Evolutionary conservation across 2,888 invertebrate genomes (phyloP).

Genomic region (Fabriciana adippe): DNA sequence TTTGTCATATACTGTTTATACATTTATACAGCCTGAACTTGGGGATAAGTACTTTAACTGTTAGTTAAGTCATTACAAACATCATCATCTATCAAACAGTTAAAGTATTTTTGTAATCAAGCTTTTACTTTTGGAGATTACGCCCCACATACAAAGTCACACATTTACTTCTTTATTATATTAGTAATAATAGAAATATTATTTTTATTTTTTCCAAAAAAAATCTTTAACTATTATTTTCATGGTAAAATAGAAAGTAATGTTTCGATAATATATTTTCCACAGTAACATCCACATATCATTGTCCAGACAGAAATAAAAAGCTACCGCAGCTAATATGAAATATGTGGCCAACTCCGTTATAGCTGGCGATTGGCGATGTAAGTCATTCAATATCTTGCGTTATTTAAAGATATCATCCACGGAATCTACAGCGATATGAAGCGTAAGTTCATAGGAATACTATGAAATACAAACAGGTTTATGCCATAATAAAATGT

Average conservation of each 20-base stretch:
- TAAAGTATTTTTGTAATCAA: too few relatives aligned
- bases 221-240: background rate
- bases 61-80: too few relatives aligned
- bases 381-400: constrained; percentile 54
- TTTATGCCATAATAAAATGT: background rate
- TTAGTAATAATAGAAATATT: background rate
- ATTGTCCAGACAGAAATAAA: constrained; percentile 69
- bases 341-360: constrained; percentile 65
- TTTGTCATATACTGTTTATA: too few relatives aligned
- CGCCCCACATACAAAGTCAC: background rate
- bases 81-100: too few relatives aligned
- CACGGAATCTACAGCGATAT: background rate
- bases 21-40: too few relatives aligned
- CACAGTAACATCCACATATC: constrained; percentile 53
- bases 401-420: constrained; percentile 4
- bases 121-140: too few relatives aligned
- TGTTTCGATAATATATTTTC: constrained; percentile 44
- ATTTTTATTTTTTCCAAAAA: too few relatives aligned
- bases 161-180: background rate
- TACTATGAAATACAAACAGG: background rate
- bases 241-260: constrained; percentile 40
- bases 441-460: too few relatives aligned
- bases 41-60: too few relatives aligned
- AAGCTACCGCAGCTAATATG: constrained; percentile 55
- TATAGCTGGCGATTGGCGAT: constrained; percentile 52